These are phyloP conservation scores for Mesocricetus auratus DNA, from an alignment of 2,113 vertebrate genomes.

Conservation along the genomic window DNA sequence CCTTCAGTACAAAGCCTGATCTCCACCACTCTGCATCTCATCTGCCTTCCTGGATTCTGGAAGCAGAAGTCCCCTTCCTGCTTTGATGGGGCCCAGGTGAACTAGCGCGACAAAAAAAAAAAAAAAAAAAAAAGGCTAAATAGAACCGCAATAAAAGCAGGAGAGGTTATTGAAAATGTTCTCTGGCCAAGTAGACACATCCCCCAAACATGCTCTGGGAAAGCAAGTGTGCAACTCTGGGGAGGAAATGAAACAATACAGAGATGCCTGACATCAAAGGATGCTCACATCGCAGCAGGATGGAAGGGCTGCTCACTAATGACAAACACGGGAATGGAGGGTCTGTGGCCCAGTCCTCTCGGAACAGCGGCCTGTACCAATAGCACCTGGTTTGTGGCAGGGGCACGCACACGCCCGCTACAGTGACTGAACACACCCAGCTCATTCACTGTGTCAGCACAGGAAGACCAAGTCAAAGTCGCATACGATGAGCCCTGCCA, in stretches of 20 bases:
- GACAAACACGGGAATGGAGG: background rate
- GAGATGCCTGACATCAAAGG: conserved; percentile 70
- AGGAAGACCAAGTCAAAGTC: background rate
- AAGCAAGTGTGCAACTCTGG: conserved; percentile 40
- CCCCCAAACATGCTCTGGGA: conserved; percentile 58
- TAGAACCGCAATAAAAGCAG: conserved; percentile 57
- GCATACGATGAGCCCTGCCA: background rate
- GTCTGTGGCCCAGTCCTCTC: background rate
- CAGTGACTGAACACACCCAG: background rate
- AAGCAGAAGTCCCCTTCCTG: background rate
- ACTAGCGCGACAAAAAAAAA: conserved; percentile 52
- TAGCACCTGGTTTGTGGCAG: background rate
- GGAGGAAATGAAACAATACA: conserved; percentile 78
- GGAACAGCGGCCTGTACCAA: background rate
- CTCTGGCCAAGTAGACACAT: conserved; percentile 57
- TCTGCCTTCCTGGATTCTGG: background rate
- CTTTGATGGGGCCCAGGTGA: conserved; percentile 58
- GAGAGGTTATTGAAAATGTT: conserved; percentile 65
- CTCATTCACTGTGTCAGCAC: background rate
- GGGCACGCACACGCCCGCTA: background rate
- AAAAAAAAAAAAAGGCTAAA: conserved; percentile 56
- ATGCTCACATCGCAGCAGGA: background rate
- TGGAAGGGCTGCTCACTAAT: background rate
- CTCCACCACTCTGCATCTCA: background rate
- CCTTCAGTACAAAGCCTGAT: background rate